Conservation (phyloP, 2,888 invertebrate genomes). For the Zeuzera pyrina region DNA sequence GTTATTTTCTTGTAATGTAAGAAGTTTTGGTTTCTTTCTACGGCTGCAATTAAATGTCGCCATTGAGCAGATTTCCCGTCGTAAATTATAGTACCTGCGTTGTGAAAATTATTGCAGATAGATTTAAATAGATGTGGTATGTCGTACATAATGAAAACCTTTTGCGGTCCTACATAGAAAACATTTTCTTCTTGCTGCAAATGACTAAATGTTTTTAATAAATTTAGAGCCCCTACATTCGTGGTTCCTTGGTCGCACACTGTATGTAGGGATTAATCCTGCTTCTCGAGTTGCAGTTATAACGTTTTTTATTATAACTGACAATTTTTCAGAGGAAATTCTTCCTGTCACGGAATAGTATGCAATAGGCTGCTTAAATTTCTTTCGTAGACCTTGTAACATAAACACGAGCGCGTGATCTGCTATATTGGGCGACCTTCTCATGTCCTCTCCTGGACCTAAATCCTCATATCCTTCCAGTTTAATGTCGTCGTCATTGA, state of each 20-base stretch:
- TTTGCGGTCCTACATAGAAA: slow-evolving; percentile 5
- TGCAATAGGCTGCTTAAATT: slow-evolving; percentile 17
- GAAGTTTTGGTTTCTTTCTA: slow-evolving; percentile 5
- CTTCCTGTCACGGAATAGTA: slow-evolving; percentile 16
- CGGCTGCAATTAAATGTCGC: slow-evolving; percentile 5
- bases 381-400: slow-evolving; percentile 14
- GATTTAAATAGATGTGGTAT: slow-evolving; percentile 10
- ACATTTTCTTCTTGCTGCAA: slow-evolving; percentile 3
- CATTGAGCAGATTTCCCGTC: slow-evolving; percentile 6
- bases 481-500: slow-evolving; percentile 8
- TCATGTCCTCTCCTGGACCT: slow-evolving; percentile 4
- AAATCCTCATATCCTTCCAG: slow-evolving; percentile 15
- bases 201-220: slow-evolving; percentile 3
- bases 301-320: slow-evolving; percentile 7
- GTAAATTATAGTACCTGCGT: slow-evolving; percentile 3
- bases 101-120: slow-evolving; percentile 7
- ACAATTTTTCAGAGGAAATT: slow-evolving; percentile 8
- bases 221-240: slow-evolving; percentile 10
- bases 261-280: slow-evolving; percentile 7
- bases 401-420: slow-evolving; percentile 16
- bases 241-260: slow-evolving; percentile 15
- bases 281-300: slow-evolving; percentile 6
- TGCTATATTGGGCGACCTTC: slow-evolving; percentile 7
- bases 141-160: slow-evolving; percentile 9
- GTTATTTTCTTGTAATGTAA: slow-evolving; percentile 5